Evolutionary conservation across 2,888 invertebrate species (phyloP).

Genomic region (Branchellion lobata): DNA sequence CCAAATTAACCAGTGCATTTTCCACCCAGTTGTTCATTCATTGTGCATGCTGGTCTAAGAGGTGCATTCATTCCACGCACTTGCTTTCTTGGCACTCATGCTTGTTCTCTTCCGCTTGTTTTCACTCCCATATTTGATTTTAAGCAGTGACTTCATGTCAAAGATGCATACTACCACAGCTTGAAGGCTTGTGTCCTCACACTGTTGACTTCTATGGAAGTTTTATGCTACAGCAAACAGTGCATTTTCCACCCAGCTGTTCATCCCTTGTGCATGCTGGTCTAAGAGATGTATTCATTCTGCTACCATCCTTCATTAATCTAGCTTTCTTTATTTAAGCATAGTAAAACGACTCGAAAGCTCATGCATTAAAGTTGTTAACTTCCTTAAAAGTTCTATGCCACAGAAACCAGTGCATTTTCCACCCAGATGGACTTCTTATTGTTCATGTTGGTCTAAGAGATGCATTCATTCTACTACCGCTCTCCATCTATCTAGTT

Average conservation of each 20-base stretch:
- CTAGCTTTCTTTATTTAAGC: neutral
- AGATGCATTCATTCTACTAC: constrained; percentile 15
- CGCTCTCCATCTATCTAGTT: too few relatives aligned
- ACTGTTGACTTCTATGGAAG: too few relatives aligned
- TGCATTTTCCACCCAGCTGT: neutral
- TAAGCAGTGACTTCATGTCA: too few relatives aligned
- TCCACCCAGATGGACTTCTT: constrained; percentile 22
- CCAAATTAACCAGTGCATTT: neutral
- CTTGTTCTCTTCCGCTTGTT: neutral
- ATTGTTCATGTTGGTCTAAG: constrained; percentile 22
- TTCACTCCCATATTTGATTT: too few relatives aligned
- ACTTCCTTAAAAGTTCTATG: neutral
- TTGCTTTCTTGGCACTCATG: neutral
- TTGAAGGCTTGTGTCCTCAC: too few relatives aligned
- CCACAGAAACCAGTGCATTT: neutral
- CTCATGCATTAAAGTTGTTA: too few relatives aligned
- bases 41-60: constrained; percentile 30
- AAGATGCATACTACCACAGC: too few relatives aligned
- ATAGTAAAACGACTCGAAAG: neutral
- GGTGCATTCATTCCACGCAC: neutral
- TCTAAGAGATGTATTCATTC: neutral
- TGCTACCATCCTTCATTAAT: neutral
- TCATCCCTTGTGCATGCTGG: neutral
- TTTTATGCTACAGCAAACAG: constrained; percentile 3
- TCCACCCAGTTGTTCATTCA: constrained; percentile 16